Evolutionary conservation across 2,113 vertebrate species (phyloP), one percentile per base, ranked within the genome.

Genomic region (Aegithalos caudatus): DNA sequence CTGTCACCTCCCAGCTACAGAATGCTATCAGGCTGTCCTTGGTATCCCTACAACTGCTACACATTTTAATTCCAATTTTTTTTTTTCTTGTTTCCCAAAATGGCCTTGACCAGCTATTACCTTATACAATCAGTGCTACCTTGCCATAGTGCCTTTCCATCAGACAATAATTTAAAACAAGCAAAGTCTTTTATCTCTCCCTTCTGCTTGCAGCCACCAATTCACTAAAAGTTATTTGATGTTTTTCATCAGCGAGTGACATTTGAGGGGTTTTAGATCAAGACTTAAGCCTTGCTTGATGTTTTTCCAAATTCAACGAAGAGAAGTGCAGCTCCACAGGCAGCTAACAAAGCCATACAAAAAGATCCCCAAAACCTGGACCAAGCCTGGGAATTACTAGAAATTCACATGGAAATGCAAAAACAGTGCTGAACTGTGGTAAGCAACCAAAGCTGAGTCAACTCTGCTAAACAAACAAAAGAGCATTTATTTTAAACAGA

Each of bases 341-440:
- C 88, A 86, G 86, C 88, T 77, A 74, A 81, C 14, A 11, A 92
- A 96, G 60, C 1, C 2, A 82, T 14, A 78, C 47, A 90, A 57
- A 29, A 90, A 92, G 79, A 74, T 73, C 31, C 71, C 81, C 80
- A 80, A 91, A 90, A 90, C 90, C 69, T 90, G 69, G 78, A 93
- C n/a, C 82, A 74, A 96, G 93, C 88, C 92, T 94, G 92, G 90
- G 94, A 96, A 96, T 94, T 58, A 81, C 76, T 90, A 81, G 67
- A 93, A 96, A 94, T 96, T 94, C 93, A 95, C 90, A 96, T 67
- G 60, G 85, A 97, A 92, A 94, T 67, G 67, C 33, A 82, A 94
- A 95, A 95, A 33, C 64, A 77, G 54, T 33, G 35, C 45, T 96
- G 80, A 94, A 83, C 82, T 93, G 42, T 57, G 47, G 60, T 86